Evolutionary conservation across 2,113 vertebrate genomes (phyloP).

Genomic region (Cottus gobio): DNA sequence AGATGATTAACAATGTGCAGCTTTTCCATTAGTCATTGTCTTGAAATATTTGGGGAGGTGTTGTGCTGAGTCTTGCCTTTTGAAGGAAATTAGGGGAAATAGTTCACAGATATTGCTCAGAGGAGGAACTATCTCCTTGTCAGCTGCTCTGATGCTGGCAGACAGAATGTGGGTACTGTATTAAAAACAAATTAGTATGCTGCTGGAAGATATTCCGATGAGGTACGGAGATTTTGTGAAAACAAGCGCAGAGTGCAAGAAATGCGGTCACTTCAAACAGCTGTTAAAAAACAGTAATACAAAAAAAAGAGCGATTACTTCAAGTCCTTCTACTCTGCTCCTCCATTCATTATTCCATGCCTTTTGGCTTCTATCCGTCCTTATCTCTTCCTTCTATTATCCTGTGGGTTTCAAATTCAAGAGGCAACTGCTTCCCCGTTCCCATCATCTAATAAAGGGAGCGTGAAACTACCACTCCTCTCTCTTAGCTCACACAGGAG

Average conservation of each 20-base stretch:
- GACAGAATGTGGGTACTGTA: not conserved
- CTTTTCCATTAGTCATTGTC: constrained; percentile 48
- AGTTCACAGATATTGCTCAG: constrained; percentile 22
- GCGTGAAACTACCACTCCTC: constrained; percentile 33
- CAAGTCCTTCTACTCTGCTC: constrained; percentile 2
- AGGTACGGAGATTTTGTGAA: constrained; percentile 6
- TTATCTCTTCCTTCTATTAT: constrained; percentile 20
- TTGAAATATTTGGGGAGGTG: constrained; percentile 46
- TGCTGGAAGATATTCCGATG: not conserved
- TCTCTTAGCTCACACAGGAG: constrained; percentile 25
- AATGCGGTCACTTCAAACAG: constrained; percentile 6
- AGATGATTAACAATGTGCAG: constrained; percentile 33
- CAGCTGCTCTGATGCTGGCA: constrained; percentile 15
- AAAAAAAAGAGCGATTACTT: not conserved
- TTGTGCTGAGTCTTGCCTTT: constrained; percentile 52
- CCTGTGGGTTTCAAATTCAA: constrained; percentile 25
- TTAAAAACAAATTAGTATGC: constrained; percentile 16
- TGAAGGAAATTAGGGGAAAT: constrained; percentile 23
- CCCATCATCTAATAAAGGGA: constrained; percentile 35
- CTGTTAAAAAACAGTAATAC: not conserved
- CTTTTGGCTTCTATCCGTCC: constrained; percentile 19
- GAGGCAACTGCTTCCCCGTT: constrained; percentile 3
- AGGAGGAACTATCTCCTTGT: constrained; percentile 28
- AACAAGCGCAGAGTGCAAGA: constrained; percentile 4
- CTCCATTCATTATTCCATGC: constrained; percentile 19